phyloP scores from a whole-genome alignment of 2,797 vertebrate species.

The Triplophysa yarkandensis region DNA sequence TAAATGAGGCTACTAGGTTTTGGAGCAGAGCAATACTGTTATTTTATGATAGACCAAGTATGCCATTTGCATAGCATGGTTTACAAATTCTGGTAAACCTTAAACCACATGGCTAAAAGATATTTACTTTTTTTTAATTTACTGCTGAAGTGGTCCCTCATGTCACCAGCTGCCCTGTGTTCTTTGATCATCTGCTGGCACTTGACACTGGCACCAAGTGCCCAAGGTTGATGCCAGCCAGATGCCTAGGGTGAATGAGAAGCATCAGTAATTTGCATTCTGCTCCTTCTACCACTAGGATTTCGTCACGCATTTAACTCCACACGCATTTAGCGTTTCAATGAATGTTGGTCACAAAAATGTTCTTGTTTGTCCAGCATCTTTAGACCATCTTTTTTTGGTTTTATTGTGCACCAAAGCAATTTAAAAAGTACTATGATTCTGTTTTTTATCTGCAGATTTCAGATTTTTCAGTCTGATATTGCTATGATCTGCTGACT shows the following conservation, averaged over 20 bases:
- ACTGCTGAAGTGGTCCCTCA: conserved; percentile 32
- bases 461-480: conserved; percentile 5
- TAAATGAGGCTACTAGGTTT: background rate
- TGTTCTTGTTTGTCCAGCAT: conserved; percentile 7
- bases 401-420: conserved; percentile 14
- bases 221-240: conserved; percentile 45
- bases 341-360: background rate
- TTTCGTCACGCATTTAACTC: background rate
- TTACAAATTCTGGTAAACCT: background rate
- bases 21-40: background rate
- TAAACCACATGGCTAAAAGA: background rate
- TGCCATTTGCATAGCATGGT: background rate
- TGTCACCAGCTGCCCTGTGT: conserved; percentile 46
- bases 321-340: background rate
- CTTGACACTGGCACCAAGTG: conserved; percentile 35
- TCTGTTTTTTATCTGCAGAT: conserved; percentile 27
- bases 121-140: conserved; percentile 32
- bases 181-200: conserved; percentile 57
- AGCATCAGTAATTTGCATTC: conserved; percentile 38
- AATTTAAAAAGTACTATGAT: conserved; percentile 1
- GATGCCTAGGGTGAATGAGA: conserved; percentile 48
- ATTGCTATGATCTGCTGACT: background rate
- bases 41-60: background rate
- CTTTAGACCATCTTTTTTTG: conserved; percentile 20
- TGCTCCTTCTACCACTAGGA: conserved; percentile 13